Base-by-base conservation (phyloP, 2,888 invertebrate genomes). In the Ceratothoa steindachneri region DNA sequence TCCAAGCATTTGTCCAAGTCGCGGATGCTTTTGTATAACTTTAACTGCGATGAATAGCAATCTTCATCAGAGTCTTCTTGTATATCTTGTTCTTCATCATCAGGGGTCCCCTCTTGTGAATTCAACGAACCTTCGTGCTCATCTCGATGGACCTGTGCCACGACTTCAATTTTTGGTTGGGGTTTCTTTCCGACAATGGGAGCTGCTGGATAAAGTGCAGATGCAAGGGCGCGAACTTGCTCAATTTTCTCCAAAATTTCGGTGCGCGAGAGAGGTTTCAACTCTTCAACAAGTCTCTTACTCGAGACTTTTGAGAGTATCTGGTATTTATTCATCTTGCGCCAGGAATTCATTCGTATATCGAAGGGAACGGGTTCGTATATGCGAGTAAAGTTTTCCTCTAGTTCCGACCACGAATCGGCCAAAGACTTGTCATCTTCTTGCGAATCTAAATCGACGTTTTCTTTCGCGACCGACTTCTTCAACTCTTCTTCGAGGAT, bases 321-420 rank as follows among this genome's bases (percentile, higher is more conserved):
- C 30, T 80, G 73, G 19, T 80, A 76, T 30, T 76, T 76, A 31
- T 70, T 71, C 81, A 81, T 81, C 30, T 71, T 69, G 12, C 80
- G 67, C 78, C 80, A 80, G 9, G 74, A 69, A 15, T 77, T 77
- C 80, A 80, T 77, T 27, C 67, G 69, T 12, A 80, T 71, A 24
- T 67, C 41, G 51, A 72, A 77, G 3, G 81, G 81, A 31, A 81
- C 80, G 51, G 82, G 82, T 30, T 82, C 81, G 53, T 83, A 82
- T 7, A 81, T 81, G 80, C 82, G 80, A 9, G 81, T 74, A 71
- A 80, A 81, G 66, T 80, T 80, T 73, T 81, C 78, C 69, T 81
- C 81, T 52, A 81, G 68, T 29, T 81, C 81, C 19, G 80, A 67
- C 81, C 81, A 81, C 15, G 81, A 81, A 65, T 81, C 80, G 24